Conservation (phyloP, 2,113 vertebrate species). For the Mugil cephalus region DNA sequence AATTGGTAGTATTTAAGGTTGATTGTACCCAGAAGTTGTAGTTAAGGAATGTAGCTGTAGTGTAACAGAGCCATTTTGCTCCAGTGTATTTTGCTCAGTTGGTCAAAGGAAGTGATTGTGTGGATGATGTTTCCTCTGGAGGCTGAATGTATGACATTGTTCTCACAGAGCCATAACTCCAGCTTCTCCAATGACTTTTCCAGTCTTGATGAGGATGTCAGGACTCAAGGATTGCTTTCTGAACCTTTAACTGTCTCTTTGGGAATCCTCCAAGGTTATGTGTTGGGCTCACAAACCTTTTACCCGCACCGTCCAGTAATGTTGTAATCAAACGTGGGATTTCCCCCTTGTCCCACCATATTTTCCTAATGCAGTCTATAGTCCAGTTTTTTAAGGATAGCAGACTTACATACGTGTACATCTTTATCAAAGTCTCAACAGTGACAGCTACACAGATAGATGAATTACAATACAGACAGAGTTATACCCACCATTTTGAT, state of each 20-base stretch:
- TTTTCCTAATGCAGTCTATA: conserved; percentile 24
- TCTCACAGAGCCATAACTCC: conserved; percentile 42
- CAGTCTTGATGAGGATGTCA: conserved; percentile 56
- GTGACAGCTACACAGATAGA: neutral
- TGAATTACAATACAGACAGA: neutral
- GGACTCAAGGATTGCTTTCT: conserved; percentile 53
- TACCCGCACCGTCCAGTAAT: conserved; percentile 17
- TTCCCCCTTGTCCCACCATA: conserved; percentile 19
- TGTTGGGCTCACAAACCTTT: conserved; percentile 43
- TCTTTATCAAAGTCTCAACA: neutral
- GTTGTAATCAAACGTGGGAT: conserved; percentile 40
- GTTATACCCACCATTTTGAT: too few species aligned
- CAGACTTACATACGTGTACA: neutral
- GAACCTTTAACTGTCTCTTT: conserved; percentile 60
- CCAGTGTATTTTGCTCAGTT: conserved; percentile 19
- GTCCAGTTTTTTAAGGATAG: neutral
- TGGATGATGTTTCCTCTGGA: conserved; percentile 30
- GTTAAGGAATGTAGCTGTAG: conserved; percentile 13
- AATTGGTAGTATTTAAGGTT: conserved; percentile 37
- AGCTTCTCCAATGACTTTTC: conserved; percentile 63
- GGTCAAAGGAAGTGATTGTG: conserved; percentile 25
- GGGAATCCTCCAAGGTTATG: conserved; percentile 58
- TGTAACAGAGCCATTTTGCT: conserved; percentile 15
- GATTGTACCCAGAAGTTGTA: conserved; percentile 25
- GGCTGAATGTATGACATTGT: conserved; percentile 51